Evolutionary conservation across 1,140 invertebrate genomes (phyloP), one percentile per base, ranked within the genome.

Genomic region (Acromyrmex heyeri): DNA sequence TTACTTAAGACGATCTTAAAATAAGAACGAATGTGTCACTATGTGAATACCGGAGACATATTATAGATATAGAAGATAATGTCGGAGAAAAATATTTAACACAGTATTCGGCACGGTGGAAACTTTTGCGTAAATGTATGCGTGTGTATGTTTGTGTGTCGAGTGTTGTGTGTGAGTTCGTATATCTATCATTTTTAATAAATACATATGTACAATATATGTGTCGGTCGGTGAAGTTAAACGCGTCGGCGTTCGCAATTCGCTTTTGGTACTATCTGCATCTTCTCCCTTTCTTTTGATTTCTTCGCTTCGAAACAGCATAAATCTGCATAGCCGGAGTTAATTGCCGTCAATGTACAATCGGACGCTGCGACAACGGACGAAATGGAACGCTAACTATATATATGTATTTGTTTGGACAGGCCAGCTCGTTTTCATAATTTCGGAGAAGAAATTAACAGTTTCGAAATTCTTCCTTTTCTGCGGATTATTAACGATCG

Each of bases 191-290:
- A 70, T 61, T 88, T 21, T 89, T 90, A 83, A 61, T 73, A 61
- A 73, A 77, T 90, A 90, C 88, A 90, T 89, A 90, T 90, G 62
- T 90, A 90, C 88, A 81, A 59, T 24, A n/a, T 34, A 16, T 81
- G 81, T 48, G 57, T 69, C 86, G 85, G 82, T 61, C 65, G 59
- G 59, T 77, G 44, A 82, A 90, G 57, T 78, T 86, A 86, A 83
- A 89, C 64, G 55, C 62, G 64, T 79, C 81, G 87, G 73, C 87
- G 69, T 89, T 81, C 16, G 77, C 44, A 57, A 76, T 85, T 79
- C 38, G 30, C 48, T 50, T 57, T 90, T 69, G 79, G 34, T 90
- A 85, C 75, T 57, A 72, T 69, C 61, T 57, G 79, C 50, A 48
- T 55, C 55, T 48, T 86, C 38, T 34, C 7, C n/a, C 21, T 70